A percentile compares a stretch with the other conserved stretches of the same genome.
phyloP scores from a whole-genome alignment of 2,113 vertebrate genomes.

The Verasper variegatus region DNA sequence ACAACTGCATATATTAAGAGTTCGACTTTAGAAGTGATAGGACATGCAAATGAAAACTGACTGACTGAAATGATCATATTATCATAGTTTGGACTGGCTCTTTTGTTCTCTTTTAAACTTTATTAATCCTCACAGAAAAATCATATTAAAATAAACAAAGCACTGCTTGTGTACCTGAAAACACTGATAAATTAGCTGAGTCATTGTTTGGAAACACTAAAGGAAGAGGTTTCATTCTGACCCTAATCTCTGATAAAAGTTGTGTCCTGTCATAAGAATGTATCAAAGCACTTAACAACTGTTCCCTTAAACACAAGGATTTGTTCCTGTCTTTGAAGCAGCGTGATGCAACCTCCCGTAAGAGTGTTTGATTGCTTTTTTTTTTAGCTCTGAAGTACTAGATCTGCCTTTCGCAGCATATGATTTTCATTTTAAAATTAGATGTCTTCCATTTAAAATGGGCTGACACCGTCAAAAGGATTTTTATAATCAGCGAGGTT shows the following conservation, averaged over 20 bases:
- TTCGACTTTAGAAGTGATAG: too few species aligned
- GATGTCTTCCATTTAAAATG: slow-evolving; percentile 26
- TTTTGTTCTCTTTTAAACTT: neutral
- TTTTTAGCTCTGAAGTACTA: slow-evolving; percentile 29
- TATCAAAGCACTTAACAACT: slow-evolving; percentile 16
- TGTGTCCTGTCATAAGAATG: slow-evolving; percentile 28
- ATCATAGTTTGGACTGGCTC: neutral
- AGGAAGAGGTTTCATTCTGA: neutral
- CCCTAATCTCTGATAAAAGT: slow-evolving; percentile 18
- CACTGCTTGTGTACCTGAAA: slow-evolving; percentile 8
- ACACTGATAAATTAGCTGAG: slow-evolving; percentile 3
- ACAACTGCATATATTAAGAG: too few species aligned
- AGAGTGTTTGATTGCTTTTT: slow-evolving; percentile 26
- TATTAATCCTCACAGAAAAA: slow-evolving; percentile 6
- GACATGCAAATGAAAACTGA: neutral
- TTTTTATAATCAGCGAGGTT: slow-evolving; percentile 10
- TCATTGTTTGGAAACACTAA: slow-evolving; percentile 22
- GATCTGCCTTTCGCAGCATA: slow-evolving; percentile 2
- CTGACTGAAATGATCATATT: too few species aligned
- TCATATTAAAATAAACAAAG: slow-evolving; percentile 2
- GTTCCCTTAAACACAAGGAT: slow-evolving; percentile 24
- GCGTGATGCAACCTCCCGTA: slow-evolving; percentile 45
- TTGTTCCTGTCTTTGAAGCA: slow-evolving; percentile 28
- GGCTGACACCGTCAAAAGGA: slow-evolving; percentile 7
- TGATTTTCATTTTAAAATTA: slow-evolving; percentile 45